Evolutionary conservation across 2,113 vertebrate species (phyloP), one percentile per base, ranked within the genome.

Genomic region (Chauna torquata): DNA sequence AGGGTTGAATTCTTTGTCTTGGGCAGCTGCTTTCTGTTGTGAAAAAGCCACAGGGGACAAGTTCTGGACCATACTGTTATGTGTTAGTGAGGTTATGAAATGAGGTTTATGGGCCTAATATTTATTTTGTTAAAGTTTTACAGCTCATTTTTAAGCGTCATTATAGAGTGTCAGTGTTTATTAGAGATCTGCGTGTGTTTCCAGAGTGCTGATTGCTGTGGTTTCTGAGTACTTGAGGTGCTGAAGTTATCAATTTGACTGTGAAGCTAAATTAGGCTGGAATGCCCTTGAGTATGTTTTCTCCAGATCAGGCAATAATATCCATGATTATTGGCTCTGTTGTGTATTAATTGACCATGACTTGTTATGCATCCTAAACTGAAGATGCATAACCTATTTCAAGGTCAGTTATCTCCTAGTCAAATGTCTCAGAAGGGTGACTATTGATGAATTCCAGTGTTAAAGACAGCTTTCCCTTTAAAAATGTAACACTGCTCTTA

Each of bases 301-400:
- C 75, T 94, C 69, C 72, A 90, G 85, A 92, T 89, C 80, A 85
- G 70, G 83, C 83, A 94, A 55, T 94, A 92, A 88, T 91, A 74
- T 69, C 45, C 30, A 70, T 84, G 54, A 85, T 96, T 91, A 92
- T 71, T 27, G 61, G 36, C 77, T 97, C 80, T 92, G 74, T 93
- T 94, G 88, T 94, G 38, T 87, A 82, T 96, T 96, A 96, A 94
- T 92, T 96, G 92, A 85, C 83, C 91, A 52, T 93, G 83, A 92
- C 92, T 93, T 93, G 80, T 84, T 92, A 82, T 61, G 72, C 76
- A 77, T 92, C 55, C 80, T 92, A 70, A 86, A 65, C 34, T 54
- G 92, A 94, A 72, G 77, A 93, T 78, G 52, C 70, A 75, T 77
- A 92, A 90, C 80, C 42, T 79, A 23, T 87, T 94, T 95, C 92